Base-by-base conservation (phyloP, 2,888 invertebrate species). In the Drosophila quinaria region DNA sequence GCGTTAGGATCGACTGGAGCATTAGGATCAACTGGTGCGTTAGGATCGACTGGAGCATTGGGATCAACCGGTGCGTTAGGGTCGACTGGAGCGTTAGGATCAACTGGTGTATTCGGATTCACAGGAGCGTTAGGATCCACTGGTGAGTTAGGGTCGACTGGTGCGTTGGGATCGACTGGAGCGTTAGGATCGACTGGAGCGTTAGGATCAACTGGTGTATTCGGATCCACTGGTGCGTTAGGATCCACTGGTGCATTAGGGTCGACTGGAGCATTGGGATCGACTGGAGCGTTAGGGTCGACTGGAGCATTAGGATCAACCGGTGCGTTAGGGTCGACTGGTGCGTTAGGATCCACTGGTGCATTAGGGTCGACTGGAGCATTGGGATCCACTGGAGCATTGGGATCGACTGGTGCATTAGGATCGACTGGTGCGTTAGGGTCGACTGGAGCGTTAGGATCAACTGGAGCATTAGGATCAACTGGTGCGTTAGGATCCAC, bases 1-100 rank as follows among this genome's bases (percentile, higher is more conserved):
- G 72, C 62, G n/a, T 63, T 79, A 0, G 76, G 76, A 1, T 75
- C 60, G 0, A 62, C 61, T n/a, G 78, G 76, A 0, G 61, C 70
- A 0, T 47, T 70, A 0, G 81, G 78, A 4, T 63, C 50, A 0
- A 63, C 66, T 6, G 78, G 67, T 0, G 49, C 41, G 0, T 58
- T 76, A 0, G 74, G 71, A 3, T 35, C 22, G 0, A 56, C 22
- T 11, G 55, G 55, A 0, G 56, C 35, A 1, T 56, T 56, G 1
- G 56, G 56, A 15, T 56, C 25, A 0, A 37, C 50, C 4, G 72
- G 68, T 0, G 56, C 69, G 0, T 58, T 69, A 0, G 77, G 69
- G 0, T 67, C 56, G 0, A 62, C 67, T n/a, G 78, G 67, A 0
- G 68, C 15, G 0, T 64, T 74, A 0, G 76, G 71, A 0, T 51